Evolutionary conservation across 2,888 invertebrate species (phyloP).

Genomic region (Napeogenes inachia): DNA sequence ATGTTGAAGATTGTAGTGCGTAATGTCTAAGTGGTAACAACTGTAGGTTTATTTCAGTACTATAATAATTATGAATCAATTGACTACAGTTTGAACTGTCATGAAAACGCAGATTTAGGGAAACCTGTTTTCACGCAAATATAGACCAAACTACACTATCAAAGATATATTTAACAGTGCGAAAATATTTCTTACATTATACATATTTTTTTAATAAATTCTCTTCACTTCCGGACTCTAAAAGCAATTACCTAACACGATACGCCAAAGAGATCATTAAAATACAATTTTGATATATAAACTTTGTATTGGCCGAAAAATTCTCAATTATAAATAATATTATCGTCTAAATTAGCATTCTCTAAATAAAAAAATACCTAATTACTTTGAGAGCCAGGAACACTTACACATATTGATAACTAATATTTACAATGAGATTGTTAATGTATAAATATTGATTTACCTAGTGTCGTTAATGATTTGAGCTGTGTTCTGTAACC

Average conservation of each 20-base stretch:
- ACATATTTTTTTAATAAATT: constrained; percentile 69
- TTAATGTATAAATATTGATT: constrained; percentile 65
- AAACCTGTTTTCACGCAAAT: constrained; percentile 12
- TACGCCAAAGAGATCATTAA: constrained; percentile 75
- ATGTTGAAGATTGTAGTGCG: constrained; percentile 15
- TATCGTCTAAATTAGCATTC: constrained; percentile 54
- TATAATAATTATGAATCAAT: constrained; percentile 35
- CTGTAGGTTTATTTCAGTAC: constrained; percentile 43
- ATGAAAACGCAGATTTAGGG: not conserved
- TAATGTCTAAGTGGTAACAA: constrained; percentile 66
- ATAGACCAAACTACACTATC: constrained; percentile 41
- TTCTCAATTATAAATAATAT: constrained; percentile 62
- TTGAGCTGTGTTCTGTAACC: constrained; percentile 61
- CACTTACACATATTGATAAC: constrained; percentile 63
- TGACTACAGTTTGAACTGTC: constrained; percentile 16
- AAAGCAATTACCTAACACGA: constrained; percentile 72
- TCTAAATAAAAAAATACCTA: constrained; percentile 63
- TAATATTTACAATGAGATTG: constrained; percentile 76
- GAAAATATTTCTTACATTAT: constrained; percentile 74
- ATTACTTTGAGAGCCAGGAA: constrained; percentile 78
- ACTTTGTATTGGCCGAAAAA: constrained; percentile 72
- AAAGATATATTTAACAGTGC: constrained; percentile 70
- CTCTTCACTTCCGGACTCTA: constrained; percentile 75
- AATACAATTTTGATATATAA: constrained; percentile 75
- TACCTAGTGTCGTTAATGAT: constrained; percentile 72